A percentile compares a stretch with the other conserved stretches of the same genome.
Evolutionary conservation across 2,113 vertebrate species (phyloP).

Genomic region (Hucho hucho): DNA sequence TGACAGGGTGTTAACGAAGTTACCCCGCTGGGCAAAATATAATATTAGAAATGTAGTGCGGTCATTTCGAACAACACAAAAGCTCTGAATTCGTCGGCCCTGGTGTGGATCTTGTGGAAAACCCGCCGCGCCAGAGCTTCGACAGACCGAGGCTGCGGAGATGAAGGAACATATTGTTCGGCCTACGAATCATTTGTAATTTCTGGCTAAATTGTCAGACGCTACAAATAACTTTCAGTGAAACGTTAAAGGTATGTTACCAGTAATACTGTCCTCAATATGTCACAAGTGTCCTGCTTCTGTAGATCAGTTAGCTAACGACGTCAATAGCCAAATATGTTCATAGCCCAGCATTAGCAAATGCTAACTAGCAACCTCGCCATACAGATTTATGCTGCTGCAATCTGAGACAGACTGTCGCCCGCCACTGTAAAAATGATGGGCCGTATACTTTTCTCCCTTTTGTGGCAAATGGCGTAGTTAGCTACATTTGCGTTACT

Average conservation of each 20-base stretch:
- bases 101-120: not conserved
- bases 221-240: not conserved
- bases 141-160: slow-evolving; percentile 6
- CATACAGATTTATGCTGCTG: not conserved
- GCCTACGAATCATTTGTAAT: not conserved
- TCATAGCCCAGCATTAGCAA: not conserved
- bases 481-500: not conserved
- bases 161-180: not conserved
- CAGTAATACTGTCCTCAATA: not conserved
- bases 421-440: not conserved
- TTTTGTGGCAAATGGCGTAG: not conserved
- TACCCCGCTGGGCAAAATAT: not conserved
- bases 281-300: not conserved
- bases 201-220: not conserved
- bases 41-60: not conserved
- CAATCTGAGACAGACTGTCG: not conserved
- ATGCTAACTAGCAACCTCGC: too few species aligned
- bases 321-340: too few species aligned
- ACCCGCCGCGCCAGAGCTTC: not conserved
- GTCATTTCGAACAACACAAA: not conserved
- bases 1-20: not conserved
- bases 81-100: not conserved
- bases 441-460: not conserved
- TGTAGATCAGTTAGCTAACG: not conserved
- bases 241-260: slow-evolving; percentile 7